Base-by-base conservation (phyloP, 2,888 invertebrate species). In the Spicauda simplicius region DNA sequence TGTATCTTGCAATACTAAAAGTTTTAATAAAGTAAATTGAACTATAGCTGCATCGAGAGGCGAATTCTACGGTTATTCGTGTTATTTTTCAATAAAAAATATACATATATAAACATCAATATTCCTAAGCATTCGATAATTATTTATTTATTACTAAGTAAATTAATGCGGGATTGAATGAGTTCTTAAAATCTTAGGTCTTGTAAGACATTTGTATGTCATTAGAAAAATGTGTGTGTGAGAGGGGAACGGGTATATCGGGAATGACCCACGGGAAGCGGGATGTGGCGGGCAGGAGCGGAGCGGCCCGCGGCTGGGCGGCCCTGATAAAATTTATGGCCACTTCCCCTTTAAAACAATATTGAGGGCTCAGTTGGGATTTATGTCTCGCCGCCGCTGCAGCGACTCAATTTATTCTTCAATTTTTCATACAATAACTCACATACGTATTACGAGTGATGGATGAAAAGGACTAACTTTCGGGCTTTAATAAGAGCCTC, bases 301-400 rank as follows among this genome's bases (percentile, higher is more conserved):
- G 76, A 72, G 74, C 64, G 11, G 82, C 79, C 77, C 81, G 81
- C 81, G 81, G 83, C 87, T 91, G 91, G 86, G 87, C 88, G 86
- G 87, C 87, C 88, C 89, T 91, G 93, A 93, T 93, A 93, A 92
- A 93, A 93, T 93, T 93, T 93, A 93, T 93, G 93, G 91, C 91
- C 90, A 91, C 92, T 91, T 92, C 91, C 93, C 91, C 92, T 93
- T 93, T 93, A 93, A 93, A 93, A 93, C 93, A 93, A 93, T 93
- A 93, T 93, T 93, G 93, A 93, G 92, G 93, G 93, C 92, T 93
- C 93, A 90, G 92, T 91, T 91, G 91, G 92, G 93, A 93, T 93
- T 93, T 93, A 93, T 93, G 91, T 91, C 92, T 92, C 90, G 92
- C 91, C 90, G 91, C 91, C 87, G 90, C 87, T 91, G 92, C 92